Evolutionary conservation across 1,140 invertebrate genomes (phyloP).

Genomic region (Zaprionus ghesquierei): DNA sequence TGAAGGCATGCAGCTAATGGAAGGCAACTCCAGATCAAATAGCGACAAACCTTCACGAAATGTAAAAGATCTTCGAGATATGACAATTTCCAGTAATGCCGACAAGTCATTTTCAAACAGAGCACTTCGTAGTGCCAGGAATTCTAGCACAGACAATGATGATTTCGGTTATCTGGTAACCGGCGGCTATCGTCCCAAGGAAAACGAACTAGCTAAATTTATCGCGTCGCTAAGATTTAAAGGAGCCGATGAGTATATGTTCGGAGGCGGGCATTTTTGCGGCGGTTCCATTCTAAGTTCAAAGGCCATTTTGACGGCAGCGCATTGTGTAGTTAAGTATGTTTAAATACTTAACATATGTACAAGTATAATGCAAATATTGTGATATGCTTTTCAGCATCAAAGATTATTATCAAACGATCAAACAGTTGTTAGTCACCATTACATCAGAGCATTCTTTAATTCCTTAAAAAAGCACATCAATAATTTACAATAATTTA

Average conservation of each 20-base stretch:
- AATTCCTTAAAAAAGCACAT: too few species aligned
- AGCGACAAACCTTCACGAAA: neutral
- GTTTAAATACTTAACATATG: conserved; percentile 2
- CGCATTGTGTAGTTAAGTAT: conserved; percentile 57
- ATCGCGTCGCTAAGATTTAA: conserved; percentile 30
- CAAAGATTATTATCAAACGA: too few species aligned
- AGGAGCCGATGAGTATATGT: conserved; percentile 1
- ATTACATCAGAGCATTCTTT: too few species aligned
- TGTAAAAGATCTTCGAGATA: neutral
- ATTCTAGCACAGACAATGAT: neutral
- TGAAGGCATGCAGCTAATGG: too few species aligned
- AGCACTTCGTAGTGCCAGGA: neutral
- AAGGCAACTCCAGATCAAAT: neutral
- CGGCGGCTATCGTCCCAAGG: conserved; percentile 49
- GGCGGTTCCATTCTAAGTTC: conserved; percentile 49
- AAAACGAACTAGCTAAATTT: conserved; percentile 36
- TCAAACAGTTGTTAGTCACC: too few species aligned
- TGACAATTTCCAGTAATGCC: neutral
- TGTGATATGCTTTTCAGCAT: too few species aligned
- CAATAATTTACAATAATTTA: neutral
- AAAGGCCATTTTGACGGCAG: conserved; percentile 51
- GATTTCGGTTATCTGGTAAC: conserved; percentile 55
- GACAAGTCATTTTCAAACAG: neutral
- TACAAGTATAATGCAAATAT: too few species aligned
- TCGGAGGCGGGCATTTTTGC: conserved; percentile 57